Percentiles rank a stretch among this genome's conserved stretches.
Evolutionary conservation across 2,888 invertebrate species (phyloP).

Genomic region (Acleris cristana): DNA sequence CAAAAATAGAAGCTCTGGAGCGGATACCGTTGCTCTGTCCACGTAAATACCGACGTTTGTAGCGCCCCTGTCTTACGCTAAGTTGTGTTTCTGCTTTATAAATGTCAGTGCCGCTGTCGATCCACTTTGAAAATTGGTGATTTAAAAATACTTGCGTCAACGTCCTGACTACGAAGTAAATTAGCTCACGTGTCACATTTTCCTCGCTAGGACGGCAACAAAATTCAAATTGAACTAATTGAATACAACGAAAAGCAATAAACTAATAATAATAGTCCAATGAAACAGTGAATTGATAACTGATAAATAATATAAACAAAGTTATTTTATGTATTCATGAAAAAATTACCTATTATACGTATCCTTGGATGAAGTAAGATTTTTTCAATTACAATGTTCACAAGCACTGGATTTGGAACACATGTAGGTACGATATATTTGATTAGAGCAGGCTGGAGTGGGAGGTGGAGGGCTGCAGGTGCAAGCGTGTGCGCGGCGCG

Average conservation of each 20-base stretch:
- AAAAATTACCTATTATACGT: conserved; percentile 20
- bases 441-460: neutral
- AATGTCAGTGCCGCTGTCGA: conserved; percentile 67
- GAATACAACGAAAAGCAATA: neutral
- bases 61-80: conserved; percentile 60
- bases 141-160: conserved; percentile 64
- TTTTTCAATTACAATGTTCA: conserved; percentile 27
- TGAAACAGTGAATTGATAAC: neutral
- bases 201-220: conserved; percentile 4
- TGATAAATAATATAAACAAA: neutral
- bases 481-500: conserved; percentile 20
- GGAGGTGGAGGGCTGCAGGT: neutral
- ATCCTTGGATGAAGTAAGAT: neutral
- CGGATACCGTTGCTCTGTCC: conserved; percentile 67
- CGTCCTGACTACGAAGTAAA: conserved; percentile 53
- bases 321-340: neutral
- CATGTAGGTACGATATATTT: neutral
- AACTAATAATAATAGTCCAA: neutral
- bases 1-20: conserved; percentile 76
- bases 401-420: conserved; percentile 23
- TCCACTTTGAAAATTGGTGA: conserved; percentile 53
- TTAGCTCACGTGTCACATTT: conserved; percentile 46
- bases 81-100: conserved; percentile 64
- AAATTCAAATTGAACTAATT: conserved; percentile 9
- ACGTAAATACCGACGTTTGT: conserved; percentile 72